Evolutionary conservation across 1,140 invertebrate genomes (phyloP).

Genomic region (Leptinotarsa texana): DNA sequence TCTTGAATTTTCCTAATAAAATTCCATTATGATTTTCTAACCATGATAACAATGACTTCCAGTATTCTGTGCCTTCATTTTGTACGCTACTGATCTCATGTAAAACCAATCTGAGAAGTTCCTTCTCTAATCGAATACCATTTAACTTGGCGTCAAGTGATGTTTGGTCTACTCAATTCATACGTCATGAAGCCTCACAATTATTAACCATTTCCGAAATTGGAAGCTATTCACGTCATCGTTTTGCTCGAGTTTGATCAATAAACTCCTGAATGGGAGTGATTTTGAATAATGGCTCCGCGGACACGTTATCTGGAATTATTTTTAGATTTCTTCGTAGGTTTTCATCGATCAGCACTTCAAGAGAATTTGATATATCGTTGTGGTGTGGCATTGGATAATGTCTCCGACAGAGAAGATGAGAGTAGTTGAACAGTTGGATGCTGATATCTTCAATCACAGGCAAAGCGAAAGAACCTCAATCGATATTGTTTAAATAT

Average conservation of each 20-base stretch:
- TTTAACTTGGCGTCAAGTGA: not conserved
- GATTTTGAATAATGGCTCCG: not conserved
- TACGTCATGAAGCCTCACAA: not conserved
- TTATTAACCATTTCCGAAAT: not conserved
- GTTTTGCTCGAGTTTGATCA: constrained; percentile 15
- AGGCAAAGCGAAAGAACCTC: no score
- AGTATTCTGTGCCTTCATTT: no score
- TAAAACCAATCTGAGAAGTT: no score
- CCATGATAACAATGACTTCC: no score
- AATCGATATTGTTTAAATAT: no score
- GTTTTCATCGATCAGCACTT: not conserved
- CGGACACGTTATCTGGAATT: not conserved
- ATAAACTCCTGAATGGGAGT: constrained; percentile 13
- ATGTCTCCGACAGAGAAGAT: no score
- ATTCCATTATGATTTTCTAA: no score
- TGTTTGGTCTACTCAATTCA: not conserved
- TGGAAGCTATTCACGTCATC: constrained; percentile 3
- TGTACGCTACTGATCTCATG: no score
- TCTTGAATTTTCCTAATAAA: no score
- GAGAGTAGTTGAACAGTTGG: no score
- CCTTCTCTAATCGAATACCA: not conserved
- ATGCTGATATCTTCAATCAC: no score
- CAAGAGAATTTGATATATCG: not conserved
- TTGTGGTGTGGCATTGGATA: no score
- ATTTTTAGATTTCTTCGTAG: not conserved